These are phyloP conservation scores for Rotaria sp. DNA, from an alignment of 2,888 invertebrate genomes.

Conservation along the genomic window DNA sequence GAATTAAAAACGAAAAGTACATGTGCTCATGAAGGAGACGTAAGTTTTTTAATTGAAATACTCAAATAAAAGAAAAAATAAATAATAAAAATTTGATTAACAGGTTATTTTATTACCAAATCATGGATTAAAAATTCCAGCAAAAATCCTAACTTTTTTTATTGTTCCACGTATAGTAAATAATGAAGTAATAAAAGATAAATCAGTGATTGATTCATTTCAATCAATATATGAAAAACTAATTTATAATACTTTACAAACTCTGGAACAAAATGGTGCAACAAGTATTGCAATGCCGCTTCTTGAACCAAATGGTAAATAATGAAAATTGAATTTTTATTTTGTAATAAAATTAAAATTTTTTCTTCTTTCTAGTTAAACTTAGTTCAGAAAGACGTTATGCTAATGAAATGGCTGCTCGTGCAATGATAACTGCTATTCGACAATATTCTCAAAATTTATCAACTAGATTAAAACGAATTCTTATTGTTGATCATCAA, in stretches of 20 bases:
- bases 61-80: neutral
- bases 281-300: neutral
- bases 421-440: slow-evolving; percentile 3
- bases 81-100: neutral
- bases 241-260: neutral
- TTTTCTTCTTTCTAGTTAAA: neutral
- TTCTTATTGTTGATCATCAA: neutral
- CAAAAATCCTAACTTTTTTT: neutral
- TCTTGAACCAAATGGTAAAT: neutral
- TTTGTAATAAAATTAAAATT: neutral
- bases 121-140: neutral
- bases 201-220: neutral
- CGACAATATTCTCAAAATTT: neutral
- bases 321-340: neutral
- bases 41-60: neutral
- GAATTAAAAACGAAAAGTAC: neutral
- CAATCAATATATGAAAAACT: neutral
- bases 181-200: neutral
- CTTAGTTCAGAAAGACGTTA: neutral
- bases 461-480: neutral
- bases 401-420: neutral
- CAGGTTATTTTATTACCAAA: neutral
- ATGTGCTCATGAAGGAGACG: neutral
- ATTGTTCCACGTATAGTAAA: neutral
- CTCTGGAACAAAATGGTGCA: neutral